Percentiles rank a stretch among this genome's conserved stretches.
Evolutionary conservation across 2,113 vertebrate species (phyloP).

Genomic region (Syngnathus floridae): DNA sequence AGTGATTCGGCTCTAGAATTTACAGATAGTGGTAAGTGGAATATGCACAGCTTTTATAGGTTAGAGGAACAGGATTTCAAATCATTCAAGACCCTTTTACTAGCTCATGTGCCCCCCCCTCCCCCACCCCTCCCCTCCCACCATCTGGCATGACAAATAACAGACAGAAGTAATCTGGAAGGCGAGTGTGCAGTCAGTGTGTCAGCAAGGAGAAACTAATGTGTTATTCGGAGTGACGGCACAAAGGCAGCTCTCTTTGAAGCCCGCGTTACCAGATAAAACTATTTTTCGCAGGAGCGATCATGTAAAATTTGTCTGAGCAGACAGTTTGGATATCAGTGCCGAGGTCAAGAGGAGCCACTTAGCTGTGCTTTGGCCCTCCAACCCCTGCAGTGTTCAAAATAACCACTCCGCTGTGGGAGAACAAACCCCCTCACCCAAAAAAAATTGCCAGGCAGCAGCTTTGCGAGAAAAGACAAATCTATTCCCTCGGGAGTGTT

Average conservation of each 20-base stretch:
- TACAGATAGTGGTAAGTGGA: constrained; percentile 38
- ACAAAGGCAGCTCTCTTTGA: constrained; percentile 22
- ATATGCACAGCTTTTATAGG: constrained; percentile 35
- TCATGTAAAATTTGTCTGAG: constrained; percentile 40
- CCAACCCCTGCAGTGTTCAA: constrained; percentile 50
- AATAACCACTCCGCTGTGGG: constrained; percentile 44
- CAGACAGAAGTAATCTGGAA: constrained; percentile 38
- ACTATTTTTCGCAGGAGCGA: constrained; percentile 34
- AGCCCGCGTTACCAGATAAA: constrained; percentile 38
- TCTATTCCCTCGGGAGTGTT: constrained; percentile 41
- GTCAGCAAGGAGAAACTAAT: constrained; percentile 32
- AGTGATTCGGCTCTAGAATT: constrained; percentile 49
- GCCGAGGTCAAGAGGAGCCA: constrained; percentile 66
- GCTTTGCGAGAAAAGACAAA: constrained; percentile 31
- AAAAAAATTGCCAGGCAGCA: constrained; percentile 51
- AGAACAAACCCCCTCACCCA: constrained; percentile 19
- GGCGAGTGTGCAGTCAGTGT: constrained; percentile 32
- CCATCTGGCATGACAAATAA: constrained; percentile 19
- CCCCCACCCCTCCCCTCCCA: too few relatives aligned
- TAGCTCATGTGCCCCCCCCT: neutral
- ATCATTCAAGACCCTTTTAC: constrained; percentile 8
- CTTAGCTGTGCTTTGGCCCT: constrained; percentile 63
- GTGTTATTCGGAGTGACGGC: constrained; percentile 41
- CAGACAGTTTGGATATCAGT: constrained; percentile 59
- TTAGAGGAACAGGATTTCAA: constrained; percentile 28